Evolutionary conservation across 1,140 invertebrate species (phyloP).

Genomic region (Drosophila fuyamai): DNA sequence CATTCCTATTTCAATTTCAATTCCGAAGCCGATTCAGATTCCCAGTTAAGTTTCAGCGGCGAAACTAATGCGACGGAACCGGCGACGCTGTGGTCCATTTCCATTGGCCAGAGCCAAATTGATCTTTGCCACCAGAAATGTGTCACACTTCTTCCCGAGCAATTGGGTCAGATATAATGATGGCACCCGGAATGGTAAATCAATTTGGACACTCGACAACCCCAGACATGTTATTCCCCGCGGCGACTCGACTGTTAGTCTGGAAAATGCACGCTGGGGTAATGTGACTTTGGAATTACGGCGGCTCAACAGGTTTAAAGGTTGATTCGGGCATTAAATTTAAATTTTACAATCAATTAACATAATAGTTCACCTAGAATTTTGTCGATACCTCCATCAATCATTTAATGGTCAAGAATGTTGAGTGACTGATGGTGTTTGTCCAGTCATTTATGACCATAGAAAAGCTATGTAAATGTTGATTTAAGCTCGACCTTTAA

Average conservation of each 20-base stretch:
- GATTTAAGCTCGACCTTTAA: constrained; percentile 15
- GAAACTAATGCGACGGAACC: constrained; percentile 28
- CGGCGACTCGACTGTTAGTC: constrained; percentile 19
- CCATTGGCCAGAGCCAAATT: constrained; percentile 36
- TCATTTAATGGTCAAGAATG: constrained; percentile 28
- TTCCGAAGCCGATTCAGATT: constrained; percentile 5
- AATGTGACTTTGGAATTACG: constrained; percentile 9
- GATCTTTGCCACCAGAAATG: constrained; percentile 49
- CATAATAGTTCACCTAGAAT: constrained; percentile 45
- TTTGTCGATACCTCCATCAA: constrained; percentile 18
- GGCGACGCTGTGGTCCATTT: constrained; percentile 35
- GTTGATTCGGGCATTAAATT: constrained; percentile 30
- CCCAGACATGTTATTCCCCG: constrained; percentile 20
- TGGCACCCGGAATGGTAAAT: constrained; percentile 39
- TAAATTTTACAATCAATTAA: constrained; percentile 43
- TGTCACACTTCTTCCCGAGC: constrained; percentile 33
- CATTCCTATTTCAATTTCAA: constrained; percentile 1
- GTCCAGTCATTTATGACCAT: constrained; percentile 1
- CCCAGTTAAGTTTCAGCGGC: constrained; percentile 29
- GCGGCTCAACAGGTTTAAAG: constrained; percentile 18
- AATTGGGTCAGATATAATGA: constrained; percentile 50
- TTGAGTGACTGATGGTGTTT: constrained; percentile 16
- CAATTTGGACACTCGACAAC: constrained; percentile 17
- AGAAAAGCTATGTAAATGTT: constrained; percentile 28
- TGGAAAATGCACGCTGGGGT: constrained; percentile 8